These are phyloP conservation scores for Gymnarchus niloticus DNA, from an alignment of 2,113 vertebrate species.

Conservation along the genomic window DNA sequence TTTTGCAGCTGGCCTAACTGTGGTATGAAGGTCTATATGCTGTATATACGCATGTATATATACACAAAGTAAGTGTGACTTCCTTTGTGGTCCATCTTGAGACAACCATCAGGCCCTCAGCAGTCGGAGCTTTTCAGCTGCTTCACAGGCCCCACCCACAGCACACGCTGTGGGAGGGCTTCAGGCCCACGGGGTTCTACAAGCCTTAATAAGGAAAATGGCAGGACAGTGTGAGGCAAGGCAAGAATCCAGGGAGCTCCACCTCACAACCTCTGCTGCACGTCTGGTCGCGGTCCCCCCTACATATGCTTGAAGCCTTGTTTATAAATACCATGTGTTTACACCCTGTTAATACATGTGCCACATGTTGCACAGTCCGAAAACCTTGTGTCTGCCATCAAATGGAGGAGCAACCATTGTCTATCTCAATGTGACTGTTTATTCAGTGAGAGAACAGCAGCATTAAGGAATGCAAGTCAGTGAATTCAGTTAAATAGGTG, in stretches of 20 bases:
- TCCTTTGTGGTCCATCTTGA: not conserved
- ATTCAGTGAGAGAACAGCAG: not conserved
- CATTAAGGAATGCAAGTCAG: not conserved
- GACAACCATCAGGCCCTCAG: not conserved
- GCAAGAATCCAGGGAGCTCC: not conserved
- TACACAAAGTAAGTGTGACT: not conserved
- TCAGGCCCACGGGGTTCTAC: not conserved
- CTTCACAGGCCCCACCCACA: not conserved
- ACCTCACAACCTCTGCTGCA: not conserved
- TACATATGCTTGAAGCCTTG: too few relatives aligned
- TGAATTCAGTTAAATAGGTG: not conserved
- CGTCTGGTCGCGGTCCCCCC: too few relatives aligned
- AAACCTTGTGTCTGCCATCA: not conserved
- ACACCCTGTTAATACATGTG: too few relatives aligned
- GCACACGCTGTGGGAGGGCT: not conserved
- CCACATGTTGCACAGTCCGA: too few relatives aligned
- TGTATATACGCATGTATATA: not conserved
- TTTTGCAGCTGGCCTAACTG: too few relatives aligned
- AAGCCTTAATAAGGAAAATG: conserved; percentile 25
- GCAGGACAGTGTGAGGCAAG: not conserved
- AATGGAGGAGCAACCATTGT: not conserved
- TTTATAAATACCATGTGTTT: too few relatives aligned
- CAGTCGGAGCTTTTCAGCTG: not conserved
- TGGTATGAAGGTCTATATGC: too few relatives aligned
- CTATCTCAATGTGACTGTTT: not conserved